These are phyloP conservation scores for Podiceps cristatus DNA, from an alignment of 2,113 vertebrate species.

Conservation along the genomic window DNA sequence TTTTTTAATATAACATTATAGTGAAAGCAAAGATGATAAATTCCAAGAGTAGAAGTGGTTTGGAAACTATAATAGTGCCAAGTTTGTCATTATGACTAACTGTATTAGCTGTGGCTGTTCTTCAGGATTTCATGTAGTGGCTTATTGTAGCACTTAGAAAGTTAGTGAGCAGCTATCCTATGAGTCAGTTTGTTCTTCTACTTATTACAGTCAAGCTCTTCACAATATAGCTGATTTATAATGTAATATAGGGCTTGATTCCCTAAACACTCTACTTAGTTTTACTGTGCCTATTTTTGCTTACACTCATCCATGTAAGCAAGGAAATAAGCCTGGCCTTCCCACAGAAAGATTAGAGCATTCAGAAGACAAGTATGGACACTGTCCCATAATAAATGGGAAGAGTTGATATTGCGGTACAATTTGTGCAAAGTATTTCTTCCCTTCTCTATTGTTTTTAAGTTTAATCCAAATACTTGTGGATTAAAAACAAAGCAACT, in stretches of 20 bases:
- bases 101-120: neutral
- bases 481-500: neutral
- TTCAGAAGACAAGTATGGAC: neutral
- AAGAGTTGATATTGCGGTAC: neutral
- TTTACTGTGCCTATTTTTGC: neutral
- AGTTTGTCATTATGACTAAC: neutral
- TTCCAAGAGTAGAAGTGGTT: neutral
- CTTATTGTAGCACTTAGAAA: neutral
- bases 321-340: neutral
- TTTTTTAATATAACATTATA: neutral
- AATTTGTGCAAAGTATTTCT: neutral
- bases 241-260: neutral
- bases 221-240: neutral
- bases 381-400: neutral
- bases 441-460: neutral
- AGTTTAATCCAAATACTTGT: neutral
- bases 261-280: neutral
- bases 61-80: neutral
- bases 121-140: neutral
- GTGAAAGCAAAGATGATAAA: neutral
- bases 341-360: neutral
- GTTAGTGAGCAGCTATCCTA: neutral
- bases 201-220: neutral
- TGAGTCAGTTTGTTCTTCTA: neutral
- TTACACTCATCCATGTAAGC: neutral